These are phyloP conservation scores for Bradypus variegatus DNA, from an alignment of 2,797 vertebrate genomes.

Conservation along the genomic window DNA sequence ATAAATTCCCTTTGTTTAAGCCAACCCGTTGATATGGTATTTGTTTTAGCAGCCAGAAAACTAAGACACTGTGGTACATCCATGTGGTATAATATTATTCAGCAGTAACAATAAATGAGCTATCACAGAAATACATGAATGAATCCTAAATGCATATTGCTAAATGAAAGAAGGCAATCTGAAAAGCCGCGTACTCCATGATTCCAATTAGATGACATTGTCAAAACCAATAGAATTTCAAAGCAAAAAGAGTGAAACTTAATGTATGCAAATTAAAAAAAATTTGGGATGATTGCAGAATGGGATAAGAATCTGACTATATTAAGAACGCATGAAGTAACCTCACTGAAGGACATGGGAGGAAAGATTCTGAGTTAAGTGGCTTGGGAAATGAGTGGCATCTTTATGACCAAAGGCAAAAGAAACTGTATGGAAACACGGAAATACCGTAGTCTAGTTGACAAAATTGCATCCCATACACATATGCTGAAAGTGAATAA, in stretches of 20 bases:
- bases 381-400: not conserved
- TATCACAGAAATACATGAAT: not conserved
- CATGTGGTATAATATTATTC: not conserved
- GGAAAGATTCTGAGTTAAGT: not conserved
- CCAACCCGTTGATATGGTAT: no score
- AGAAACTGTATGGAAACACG: not conserved
- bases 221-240: not conserved
- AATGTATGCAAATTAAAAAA: not conserved
- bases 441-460: not conserved
- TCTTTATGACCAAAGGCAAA: not conserved
- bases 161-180: not conserved
- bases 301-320: not conserved
- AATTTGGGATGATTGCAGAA: not conserved
- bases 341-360: not conserved
- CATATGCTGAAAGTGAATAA: not conserved
- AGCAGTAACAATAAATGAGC: not conserved
- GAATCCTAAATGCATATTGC: not conserved
- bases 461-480: not conserved
- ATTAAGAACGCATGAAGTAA: not conserved
- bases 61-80: not conserved
- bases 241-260: not conserved
- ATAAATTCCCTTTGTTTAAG: no score
- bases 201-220: not conserved
- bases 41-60: no score
- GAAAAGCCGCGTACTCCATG: not conserved